Percentiles rank a stretch among this genome's conserved stretches.
These are phyloP conservation scores for Porites divaricata DNA, from an alignment of 92 coral and sea anemone genomes.

Conservation along the genomic window DNA sequence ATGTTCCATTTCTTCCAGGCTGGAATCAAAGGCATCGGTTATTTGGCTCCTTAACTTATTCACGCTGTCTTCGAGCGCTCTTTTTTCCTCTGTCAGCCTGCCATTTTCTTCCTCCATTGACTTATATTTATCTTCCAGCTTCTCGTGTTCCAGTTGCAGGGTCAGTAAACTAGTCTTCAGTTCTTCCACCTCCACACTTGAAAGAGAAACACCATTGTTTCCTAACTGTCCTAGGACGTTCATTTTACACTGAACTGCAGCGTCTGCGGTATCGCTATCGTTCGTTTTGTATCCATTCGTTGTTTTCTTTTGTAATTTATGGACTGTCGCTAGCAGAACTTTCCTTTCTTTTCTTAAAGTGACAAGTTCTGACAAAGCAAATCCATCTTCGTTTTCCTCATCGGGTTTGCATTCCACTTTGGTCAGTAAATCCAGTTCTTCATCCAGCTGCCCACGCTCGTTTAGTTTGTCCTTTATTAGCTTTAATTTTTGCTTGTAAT, in stretches of 20 bases:
- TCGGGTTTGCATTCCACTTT: conserved; percentile 27
- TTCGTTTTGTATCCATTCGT: conserved; percentile 23
- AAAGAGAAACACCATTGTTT: conserved; percentile 50
- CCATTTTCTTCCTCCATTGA: conserved; percentile 88
- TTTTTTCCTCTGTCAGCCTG: conserved; percentile 87
- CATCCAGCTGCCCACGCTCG: conserved; percentile 68
- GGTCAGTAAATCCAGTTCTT: conserved; percentile 52
- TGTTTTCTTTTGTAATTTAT: conserved; percentile 70
- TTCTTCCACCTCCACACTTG: conserved; percentile 51
- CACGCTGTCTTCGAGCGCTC: conserved; percentile 83
- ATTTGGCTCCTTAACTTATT: conserved; percentile 85
- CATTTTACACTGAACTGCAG: conserved; percentile 79
- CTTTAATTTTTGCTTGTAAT: conserved; percentile 64
- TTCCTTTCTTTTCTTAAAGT: conserved; percentile 76
- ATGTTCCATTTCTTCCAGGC: conserved; percentile 95
- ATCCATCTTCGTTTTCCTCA: conserved; percentile 31
- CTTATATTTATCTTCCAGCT: conserved; percentile 77
- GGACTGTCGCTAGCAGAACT: conserved; percentile 79
- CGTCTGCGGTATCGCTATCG: conserved; percentile 25
- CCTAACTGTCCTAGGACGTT: conserved; percentile 39
- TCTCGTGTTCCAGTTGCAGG: conserved; percentile 71
- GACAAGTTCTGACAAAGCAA: conserved; percentile 59
- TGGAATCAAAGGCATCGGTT: conserved; percentile 94
- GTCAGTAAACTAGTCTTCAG: conserved; percentile 62
- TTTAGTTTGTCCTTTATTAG: conserved; percentile 56